phyloP scores from a whole-genome alignment of 2,888 invertebrate genomes.

The Mesorhabditis spiculigera region DNA sequence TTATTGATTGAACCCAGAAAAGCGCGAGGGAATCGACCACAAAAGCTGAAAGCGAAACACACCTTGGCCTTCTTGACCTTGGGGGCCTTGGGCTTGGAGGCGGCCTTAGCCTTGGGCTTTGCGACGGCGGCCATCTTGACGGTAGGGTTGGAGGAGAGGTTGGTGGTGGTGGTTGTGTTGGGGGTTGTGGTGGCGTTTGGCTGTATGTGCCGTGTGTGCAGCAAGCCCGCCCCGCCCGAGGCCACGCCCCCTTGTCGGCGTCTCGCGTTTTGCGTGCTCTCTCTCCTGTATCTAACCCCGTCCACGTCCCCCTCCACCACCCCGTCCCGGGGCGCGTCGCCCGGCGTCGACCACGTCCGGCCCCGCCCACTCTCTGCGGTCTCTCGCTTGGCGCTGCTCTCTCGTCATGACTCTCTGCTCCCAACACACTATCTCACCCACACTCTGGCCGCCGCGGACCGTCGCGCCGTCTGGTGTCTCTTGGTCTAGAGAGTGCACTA shows the following conservation, averaged over 20 bases:
- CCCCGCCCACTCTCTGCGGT: background rate
- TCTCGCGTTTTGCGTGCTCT: background rate
- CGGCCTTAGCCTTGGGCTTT: conserved; percentile 5
- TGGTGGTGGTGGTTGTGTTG: no score
- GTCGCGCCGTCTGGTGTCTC: background rate
- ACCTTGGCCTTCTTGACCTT: conserved; percentile 4
- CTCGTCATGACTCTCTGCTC: background rate
- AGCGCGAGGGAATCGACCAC: no score
- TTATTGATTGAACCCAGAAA: background rate
- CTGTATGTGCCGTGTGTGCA: no score
- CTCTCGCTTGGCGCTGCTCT: background rate
- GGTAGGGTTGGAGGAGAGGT: no score
- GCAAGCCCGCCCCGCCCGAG: background rate
- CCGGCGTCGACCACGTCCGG: background rate
- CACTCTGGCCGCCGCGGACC: background rate
- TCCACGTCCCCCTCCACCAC: conserved; percentile 3
- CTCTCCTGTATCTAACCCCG: background rate
- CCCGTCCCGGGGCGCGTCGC: background rate
- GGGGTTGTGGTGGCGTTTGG: no score
- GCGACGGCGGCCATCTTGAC: conserved; percentile 2
- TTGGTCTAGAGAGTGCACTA: no score
- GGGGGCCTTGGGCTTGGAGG: background rate
- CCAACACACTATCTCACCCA: background rate
- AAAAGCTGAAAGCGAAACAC: background rate
- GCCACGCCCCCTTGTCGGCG: background rate